Conservation (phyloP, 2,113 vertebrate species). For the Cyanocitta stelleri region DNA sequence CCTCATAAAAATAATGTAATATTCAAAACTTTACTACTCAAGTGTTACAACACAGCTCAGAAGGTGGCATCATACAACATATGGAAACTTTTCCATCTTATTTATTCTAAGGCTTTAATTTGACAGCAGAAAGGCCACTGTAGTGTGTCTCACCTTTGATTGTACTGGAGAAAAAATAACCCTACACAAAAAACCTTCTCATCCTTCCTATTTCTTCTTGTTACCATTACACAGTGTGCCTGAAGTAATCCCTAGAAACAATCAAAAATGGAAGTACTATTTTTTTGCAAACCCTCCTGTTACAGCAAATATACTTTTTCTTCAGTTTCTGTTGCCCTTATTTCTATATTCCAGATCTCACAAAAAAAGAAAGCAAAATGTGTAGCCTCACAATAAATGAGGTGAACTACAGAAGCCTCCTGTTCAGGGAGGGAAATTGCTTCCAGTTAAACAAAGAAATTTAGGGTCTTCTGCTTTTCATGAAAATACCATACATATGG, state of each 20-base stretch:
- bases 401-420: slow-evolving; percentile 42
- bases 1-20: background rate
- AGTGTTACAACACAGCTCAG: background rate
- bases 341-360: slow-evolving; percentile 17
- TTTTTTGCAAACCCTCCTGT: slow-evolving; percentile 13
- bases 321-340: background rate
- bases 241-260: slow-evolving; percentile 2
- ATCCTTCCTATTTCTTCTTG: background rate
- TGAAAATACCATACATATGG: slow-evolving; percentile 74
- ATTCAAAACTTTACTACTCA: background rate
- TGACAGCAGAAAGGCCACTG: background rate
- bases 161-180: background rate
- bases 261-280: background rate
- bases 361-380: slow-evolving; percentile 3
- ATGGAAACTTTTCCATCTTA: background rate
- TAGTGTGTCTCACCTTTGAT: background rate
- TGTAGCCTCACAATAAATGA: slow-evolving; percentile 51
- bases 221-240: background rate
- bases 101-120: background rate
- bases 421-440: slow-evolving; percentile 50
- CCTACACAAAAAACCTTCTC: background rate
- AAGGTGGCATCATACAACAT: background rate
- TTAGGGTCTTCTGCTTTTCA: slow-evolving; percentile 72
- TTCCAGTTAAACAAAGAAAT: slow-evolving; percentile 79
- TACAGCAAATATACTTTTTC: background rate